These are phyloP conservation scores for Trichacis sp. DNA, from an alignment of 2,888 invertebrate species.

Conservation along the genomic window DNA sequence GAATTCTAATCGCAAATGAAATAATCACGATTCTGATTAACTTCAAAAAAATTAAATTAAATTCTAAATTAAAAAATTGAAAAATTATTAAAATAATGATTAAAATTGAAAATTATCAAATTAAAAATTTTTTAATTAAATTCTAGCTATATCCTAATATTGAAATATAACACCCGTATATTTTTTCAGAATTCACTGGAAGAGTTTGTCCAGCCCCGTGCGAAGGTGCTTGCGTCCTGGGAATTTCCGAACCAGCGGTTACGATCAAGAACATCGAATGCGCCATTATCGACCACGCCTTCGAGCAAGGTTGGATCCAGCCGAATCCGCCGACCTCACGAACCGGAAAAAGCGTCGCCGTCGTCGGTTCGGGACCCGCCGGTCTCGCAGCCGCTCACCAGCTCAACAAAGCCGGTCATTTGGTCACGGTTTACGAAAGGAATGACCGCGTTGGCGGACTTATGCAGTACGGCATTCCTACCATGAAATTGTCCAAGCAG, in stretches of 20 bases:
- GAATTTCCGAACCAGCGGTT: slow-evolving; percentile 94
- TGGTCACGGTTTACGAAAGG: slow-evolving; percentile 96
- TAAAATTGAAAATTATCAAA: too few relatives aligned
- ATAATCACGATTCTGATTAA: too few relatives aligned
- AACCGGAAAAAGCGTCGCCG: slow-evolving; percentile 86
- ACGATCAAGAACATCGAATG: slow-evolving; percentile 99
- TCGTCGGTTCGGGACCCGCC: slow-evolving; percentile 95
- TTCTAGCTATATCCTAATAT: too few relatives aligned
- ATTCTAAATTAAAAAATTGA: too few relatives aligned
- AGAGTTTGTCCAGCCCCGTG: slow-evolving; percentile 97
- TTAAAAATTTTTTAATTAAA: too few relatives aligned
- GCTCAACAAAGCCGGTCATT: slow-evolving; percentile 95
- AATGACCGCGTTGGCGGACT: slow-evolving; percentile 96
- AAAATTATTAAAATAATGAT: too few relatives aligned
- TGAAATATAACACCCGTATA: too few relatives aligned
- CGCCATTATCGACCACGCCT: slow-evolving; percentile 98
- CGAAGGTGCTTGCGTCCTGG: slow-evolving; percentile 97
- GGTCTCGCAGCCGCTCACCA: slow-evolving; percentile 97
- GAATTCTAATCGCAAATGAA: too few relatives aligned
- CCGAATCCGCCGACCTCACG: slow-evolving; percentile 82
- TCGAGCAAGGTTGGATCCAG: slow-evolving; percentile 93
- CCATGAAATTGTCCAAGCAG: slow-evolving; percentile 96
- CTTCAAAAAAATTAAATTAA: too few relatives aligned
- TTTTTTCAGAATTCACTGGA: slow-evolving; percentile 83
- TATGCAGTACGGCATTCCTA: slow-evolving; percentile 97